phyloP scores from a whole-genome alignment of 2,888 invertebrate genomes.

The Tanytarsus gracilentus region DNA sequence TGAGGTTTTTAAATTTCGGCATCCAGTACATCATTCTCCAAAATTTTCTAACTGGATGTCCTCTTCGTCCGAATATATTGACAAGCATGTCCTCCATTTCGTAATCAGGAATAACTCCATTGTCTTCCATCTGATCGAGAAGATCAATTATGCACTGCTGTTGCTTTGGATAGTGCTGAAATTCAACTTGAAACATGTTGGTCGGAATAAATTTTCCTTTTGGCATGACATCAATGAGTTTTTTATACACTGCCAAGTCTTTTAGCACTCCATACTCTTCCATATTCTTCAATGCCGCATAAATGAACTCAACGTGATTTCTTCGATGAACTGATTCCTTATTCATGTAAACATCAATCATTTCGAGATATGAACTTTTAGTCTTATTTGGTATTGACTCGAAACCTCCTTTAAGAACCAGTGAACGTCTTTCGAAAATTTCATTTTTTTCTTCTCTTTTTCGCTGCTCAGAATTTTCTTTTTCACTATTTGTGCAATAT shows the following conservation, averaged over 20 bases:
- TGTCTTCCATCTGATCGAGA: constrained; percentile 89
- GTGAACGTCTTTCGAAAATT: constrained; percentile 10
- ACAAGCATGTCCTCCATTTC: constrained; percentile 76
- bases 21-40: constrained; percentile 84
- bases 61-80: constrained; percentile 73
- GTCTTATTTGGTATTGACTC: constrained; percentile 43
- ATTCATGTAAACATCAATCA: constrained; percentile 63
- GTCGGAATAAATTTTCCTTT: constrained; percentile 78
- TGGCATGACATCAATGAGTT: constrained; percentile 74
- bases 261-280: constrained; percentile 80
- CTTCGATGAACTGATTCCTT: constrained; percentile 58
- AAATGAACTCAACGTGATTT: constrained; percentile 92
- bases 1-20: constrained; percentile 87
- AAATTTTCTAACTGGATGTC: constrained; percentile 62
- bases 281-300: constrained; percentile 80
- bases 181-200: constrained; percentile 77
- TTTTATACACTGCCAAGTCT: constrained; percentile 79
- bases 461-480: neutral
- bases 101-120: constrained; percentile 82
- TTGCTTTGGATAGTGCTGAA: constrained; percentile 91
- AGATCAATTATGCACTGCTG: constrained; percentile 89
- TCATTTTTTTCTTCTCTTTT: constrained; percentile 8
- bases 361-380: constrained; percentile 60
- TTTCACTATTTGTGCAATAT: neutral
- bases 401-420: constrained; percentile 30